A percentile compares a stretch with the other conserved stretches of the same genome.
These are phyloP conservation scores for Pecten maximus DNA, from an alignment of 2,888 invertebrate species.

Conservation along the genomic window DNA sequence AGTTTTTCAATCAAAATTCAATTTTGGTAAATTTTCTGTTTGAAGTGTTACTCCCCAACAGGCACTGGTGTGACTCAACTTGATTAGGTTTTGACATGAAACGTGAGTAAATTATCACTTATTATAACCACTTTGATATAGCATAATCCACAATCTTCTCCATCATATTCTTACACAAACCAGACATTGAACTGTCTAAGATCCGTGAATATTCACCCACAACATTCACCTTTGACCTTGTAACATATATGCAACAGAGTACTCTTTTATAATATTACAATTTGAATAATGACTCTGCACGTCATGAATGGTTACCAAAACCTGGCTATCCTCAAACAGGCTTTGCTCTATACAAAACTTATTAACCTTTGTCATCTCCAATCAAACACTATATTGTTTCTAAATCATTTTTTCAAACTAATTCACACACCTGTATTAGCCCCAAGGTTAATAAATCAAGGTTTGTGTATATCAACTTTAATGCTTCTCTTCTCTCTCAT, in stretches of 20 bases:
- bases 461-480: background rate
- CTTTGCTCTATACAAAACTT: background rate
- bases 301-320: background rate
- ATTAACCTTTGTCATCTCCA: slow-evolving; percentile 2
- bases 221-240: background rate
- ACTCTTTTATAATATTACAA: background rate
- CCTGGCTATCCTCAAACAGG: slow-evolving; percentile 17
- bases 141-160: background rate
- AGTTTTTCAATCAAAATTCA: slow-evolving; percentile 22
- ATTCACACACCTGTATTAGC: background rate
- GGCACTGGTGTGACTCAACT: slow-evolving; percentile 31
- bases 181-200: background rate
- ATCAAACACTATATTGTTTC: background rate
- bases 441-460: background rate
- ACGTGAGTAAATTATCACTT: background rate
- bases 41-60: background rate
- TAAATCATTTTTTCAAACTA: background rate
- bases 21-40: background rate
- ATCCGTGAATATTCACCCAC: background rate
- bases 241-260: background rate
- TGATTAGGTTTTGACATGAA: slow-evolving; percentile 29
- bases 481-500: too few relatives aligned
- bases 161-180: slow-evolving; percentile 11
- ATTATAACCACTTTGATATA: slow-evolving; percentile 11
- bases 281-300: background rate